phyloP scores from a whole-genome alignment of 2,888 invertebrate genomes.

The Anthrax anthrax region DNA sequence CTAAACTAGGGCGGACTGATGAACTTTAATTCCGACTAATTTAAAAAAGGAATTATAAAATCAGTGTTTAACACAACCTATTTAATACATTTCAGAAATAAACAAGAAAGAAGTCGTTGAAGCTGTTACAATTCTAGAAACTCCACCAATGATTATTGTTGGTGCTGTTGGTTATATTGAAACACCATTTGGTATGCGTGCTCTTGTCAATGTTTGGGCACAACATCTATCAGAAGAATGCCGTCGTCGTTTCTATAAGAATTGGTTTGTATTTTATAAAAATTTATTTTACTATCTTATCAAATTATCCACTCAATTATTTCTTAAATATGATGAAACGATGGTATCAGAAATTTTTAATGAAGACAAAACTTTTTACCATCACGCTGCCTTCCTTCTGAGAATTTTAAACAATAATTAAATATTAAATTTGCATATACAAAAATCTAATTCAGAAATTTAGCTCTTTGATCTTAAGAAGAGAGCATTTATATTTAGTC shows the following conservation, averaged over 20 bases:
- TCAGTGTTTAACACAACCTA: too few relatives aligned
- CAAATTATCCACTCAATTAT: background rate
- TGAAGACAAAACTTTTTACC: slow-evolving; percentile 21
- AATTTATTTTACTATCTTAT: background rate
- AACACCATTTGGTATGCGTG: slow-evolving; percentile 91
- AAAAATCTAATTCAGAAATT: slow-evolving; percentile 11
- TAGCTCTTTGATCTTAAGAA: slow-evolving; percentile 59
- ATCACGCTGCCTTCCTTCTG: slow-evolving; percentile 33
- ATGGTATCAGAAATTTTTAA: slow-evolving; percentile 30
- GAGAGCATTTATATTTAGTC: slow-evolving; percentile 41
- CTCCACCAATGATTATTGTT: slow-evolving; percentile 95
- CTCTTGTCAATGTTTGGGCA: slow-evolving; percentile 93
- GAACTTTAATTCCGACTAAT: too few relatives aligned
- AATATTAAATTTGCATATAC: slow-evolving; percentile 2
- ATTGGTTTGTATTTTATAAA: slow-evolving; percentile 60
- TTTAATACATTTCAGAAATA: slow-evolving; percentile 59
- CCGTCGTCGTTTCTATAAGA: slow-evolving; percentile 97
- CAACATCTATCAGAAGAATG: slow-evolving; percentile 99
- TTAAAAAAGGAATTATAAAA: too few relatives aligned
- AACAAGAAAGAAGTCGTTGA: slow-evolving; percentile 99
- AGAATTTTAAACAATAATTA: slow-evolving; percentile 11
- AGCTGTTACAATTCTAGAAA: slow-evolving; percentile 94
- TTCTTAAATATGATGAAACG: slow-evolving; percentile 26
- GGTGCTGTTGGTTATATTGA: slow-evolving; percentile 98
- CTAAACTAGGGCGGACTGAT: slow-evolving; percentile 39